Evolutionary conservation across 2,888 invertebrate species (phyloP), one percentile per base, ranked within the genome.

Genomic region (Psococerastis gibbosa): DNA sequence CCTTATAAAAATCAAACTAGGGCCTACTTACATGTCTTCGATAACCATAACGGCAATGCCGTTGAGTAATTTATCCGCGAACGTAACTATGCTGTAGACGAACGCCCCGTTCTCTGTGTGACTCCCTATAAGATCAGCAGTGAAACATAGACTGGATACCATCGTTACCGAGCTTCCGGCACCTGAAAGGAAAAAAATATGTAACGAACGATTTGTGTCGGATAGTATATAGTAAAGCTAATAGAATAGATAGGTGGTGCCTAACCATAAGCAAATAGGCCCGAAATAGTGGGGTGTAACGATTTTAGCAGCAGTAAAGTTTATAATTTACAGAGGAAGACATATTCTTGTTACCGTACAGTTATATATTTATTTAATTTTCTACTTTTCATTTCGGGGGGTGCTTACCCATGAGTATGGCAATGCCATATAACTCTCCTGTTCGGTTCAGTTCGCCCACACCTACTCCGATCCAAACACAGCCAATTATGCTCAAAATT

Each of bases 1-100:
- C 22, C 31, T 16, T 6, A 44, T 3, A 18, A 44, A 17, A 27
- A 15, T 13, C 5, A 18, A 38, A 35, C 16, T 13, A 9, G 8
- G 38, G 9, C 22, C 8, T 8, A 68, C 73, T 68, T 60, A 84
- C 70, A 79, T 66, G 54, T 75, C 68, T 60, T 91, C 87, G 54
- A 92, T 81, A 3, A 80, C 51, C 47, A 81, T 75, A 43, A 91
- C 83, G 35, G 79, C 83, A 11, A 84, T 50, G 5, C 92, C 92
- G 62, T 89, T 91, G 1, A 83, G 75, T 5, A 92, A 63, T 62
- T 92, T 94, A 62, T 92, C 92, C 8, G 78, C 69, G 56, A 92
- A 89, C 59, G 89, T 89, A 84, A 92, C 89, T 11, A 83, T 71
- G 3, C 91, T 91, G 57, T 87, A 92, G 1, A 92, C 81, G 60